Evolutionary conservation across 2,113 vertebrate genomes (phyloP), one percentile per base, ranked within the genome.

Genomic region (Nothoprocta pentlandii): DNA sequence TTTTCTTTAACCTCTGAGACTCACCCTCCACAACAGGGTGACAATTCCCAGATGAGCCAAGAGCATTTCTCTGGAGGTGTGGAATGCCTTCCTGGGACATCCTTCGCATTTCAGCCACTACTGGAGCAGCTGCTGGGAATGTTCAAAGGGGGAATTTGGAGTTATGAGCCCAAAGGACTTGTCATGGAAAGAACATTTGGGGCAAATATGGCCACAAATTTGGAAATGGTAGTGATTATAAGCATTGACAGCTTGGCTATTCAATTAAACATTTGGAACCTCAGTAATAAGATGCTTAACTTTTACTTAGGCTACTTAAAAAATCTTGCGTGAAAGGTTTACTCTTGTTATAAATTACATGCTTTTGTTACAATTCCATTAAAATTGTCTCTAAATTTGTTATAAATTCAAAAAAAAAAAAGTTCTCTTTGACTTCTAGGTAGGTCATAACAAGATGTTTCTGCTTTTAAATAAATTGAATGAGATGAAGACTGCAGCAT

Each of bases 191-290:
- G 79, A 42, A 80, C 16, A 47, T 36, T 4, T 64, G 68, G 41
- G 56, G 16, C 41, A 58, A 51, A 41, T 34, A 25, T 9, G 11
- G 32, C 0, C 39, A 87, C 36, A 28, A 10, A 34, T 23, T n/a
- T 9, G 49, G 62, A 53, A 54, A 8, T 3, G 25, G 42, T n/a
- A 47, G 61, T 1, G 0, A 28, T 23, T 12, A 14, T 28, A 30
- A 63, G 23, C 54, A 53, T 47, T 0, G 0, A 16, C 49, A 47
- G 44, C 2, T 1, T 13, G 2, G 0, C 22, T 74, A 15, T 15
- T 73, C 49, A 2, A 68, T 25, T 12, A 58, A 68, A 46, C 8
- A 2, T 25, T 47, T 23, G 36, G 51, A 63, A 64, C 26, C 26
- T 75, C 36, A 12, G 2, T 39, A 10, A 9, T 10, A 11, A 26